phyloP scores from a whole-genome alignment of 2,113 vertebrate genomes.

The Platysteira castanea region DNA sequence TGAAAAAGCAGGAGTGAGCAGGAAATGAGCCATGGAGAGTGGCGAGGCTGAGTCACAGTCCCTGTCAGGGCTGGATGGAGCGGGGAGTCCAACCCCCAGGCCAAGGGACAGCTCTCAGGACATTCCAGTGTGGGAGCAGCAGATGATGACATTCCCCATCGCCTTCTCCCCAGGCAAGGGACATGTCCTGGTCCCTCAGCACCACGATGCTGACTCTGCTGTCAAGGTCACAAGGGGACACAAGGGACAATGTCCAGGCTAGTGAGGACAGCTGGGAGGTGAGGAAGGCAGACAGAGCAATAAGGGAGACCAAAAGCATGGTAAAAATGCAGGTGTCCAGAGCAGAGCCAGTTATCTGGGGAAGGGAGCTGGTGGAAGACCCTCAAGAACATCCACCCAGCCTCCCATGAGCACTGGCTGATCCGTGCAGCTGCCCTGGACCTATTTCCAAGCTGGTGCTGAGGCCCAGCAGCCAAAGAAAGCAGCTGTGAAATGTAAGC shows the following conservation, averaged over 20 bases:
- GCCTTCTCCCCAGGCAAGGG: neutral
- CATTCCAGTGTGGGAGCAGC: neutral
- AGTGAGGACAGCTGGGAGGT: neutral
- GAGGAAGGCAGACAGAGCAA: neutral
- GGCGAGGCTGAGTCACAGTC: conserved; percentile 20
- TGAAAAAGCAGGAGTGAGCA: neutral
- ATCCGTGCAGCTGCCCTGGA: neutral
- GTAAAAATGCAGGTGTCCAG: neutral
- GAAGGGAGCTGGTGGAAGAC: neutral
- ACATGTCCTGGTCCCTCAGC: neutral
- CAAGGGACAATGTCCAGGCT: neutral
- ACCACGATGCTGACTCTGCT: neutral
- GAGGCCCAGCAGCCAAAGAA: conserved; percentile 49
- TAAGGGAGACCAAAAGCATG: neutral
- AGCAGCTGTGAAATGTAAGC: conserved; percentile 64
- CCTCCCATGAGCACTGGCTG: accelerated
- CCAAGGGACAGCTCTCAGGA: neutral
- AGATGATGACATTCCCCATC: neutral
- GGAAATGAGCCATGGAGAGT: conserved; percentile 6
- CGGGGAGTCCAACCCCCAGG: neutral
- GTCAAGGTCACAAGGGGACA: neutral
- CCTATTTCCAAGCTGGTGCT: conserved; percentile 26
- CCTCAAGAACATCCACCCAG: neutral
- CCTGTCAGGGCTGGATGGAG: neutral
- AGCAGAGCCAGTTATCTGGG: neutral